These are phyloP conservation scores for Eonycteris spelaea DNA, from an alignment of 2,113 vertebrate genomes.

Conservation along the genomic window DNA sequence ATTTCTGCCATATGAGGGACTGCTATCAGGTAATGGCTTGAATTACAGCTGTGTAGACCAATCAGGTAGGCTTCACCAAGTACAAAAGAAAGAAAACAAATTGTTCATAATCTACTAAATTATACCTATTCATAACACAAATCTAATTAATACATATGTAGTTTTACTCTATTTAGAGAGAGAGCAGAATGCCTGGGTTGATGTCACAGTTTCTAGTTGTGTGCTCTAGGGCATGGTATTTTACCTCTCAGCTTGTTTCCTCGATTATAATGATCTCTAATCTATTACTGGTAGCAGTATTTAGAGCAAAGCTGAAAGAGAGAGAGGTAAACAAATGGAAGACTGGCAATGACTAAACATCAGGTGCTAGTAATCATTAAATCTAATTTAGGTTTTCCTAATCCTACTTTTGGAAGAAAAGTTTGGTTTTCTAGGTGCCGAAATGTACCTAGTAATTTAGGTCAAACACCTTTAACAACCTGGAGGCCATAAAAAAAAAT, in stretches of 20 bases:
- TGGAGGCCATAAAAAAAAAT: background rate
- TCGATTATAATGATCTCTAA: background rate
- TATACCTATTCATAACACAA: background rate
- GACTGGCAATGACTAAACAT: background rate
- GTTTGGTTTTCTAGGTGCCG: background rate
- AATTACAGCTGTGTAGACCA: background rate
- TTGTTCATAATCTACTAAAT: background rate
- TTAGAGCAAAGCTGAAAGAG: slow-evolving; percentile 9
- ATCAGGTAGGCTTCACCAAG: background rate
- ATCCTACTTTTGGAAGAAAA: background rate
- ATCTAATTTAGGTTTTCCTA: background rate
- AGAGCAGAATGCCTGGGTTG: background rate
- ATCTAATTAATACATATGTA: background rate
- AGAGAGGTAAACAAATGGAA: background rate
- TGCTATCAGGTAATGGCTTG: background rate
- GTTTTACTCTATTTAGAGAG: background rate
- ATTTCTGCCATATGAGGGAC: background rate
- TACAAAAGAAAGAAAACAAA: background rate
- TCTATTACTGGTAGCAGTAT: background rate
- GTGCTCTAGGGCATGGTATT: background rate
- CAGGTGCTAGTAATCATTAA: background rate
- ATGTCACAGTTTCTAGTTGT: background rate
- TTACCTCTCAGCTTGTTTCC: background rate
- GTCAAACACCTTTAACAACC: background rate
- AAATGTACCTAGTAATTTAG: slow-evolving; percentile 22